Conservation (phyloP, 2,797 vertebrate species). For the Lepilemur septentrionalis region DNA sequence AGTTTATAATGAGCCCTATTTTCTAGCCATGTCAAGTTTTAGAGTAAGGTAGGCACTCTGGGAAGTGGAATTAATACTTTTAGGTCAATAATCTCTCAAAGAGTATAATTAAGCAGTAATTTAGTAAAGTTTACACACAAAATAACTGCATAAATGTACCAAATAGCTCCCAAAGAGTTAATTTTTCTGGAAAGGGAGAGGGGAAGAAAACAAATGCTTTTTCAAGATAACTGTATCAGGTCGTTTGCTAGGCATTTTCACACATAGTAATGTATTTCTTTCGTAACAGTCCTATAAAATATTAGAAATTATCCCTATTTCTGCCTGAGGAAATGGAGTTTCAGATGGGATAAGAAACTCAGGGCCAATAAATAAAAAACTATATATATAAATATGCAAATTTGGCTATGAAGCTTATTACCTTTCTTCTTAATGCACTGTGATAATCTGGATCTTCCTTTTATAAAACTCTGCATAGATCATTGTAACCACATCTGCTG, state of each 20-base stretch:
- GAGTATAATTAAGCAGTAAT: neutral
- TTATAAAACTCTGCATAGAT: neutral
- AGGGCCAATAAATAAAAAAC: neutral
- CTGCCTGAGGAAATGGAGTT: neutral
- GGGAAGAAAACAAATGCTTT: neutral
- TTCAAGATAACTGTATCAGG: neutral
- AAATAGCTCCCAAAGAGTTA: neutral
- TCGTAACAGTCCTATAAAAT: neutral
- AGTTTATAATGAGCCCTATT: neutral
- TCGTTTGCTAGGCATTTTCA: neutral
- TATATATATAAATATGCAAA: neutral
- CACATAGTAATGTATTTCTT: neutral
- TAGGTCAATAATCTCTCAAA: neutral
- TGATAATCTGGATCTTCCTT: neutral
- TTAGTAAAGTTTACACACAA: neutral
- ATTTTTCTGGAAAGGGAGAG: neutral
- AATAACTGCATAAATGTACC: neutral
- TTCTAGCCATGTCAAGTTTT: neutral
- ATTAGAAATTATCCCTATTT: neutral
- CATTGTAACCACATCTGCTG: neutral
- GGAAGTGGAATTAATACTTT: constrained; percentile 20
- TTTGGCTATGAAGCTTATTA: neutral
- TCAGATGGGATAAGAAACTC: neutral
- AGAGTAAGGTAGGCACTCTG: neutral
- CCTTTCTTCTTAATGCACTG: neutral